These are phyloP conservation scores for Molorchus minor DNA, from an alignment of 2,888 invertebrate species.

Conservation along the genomic window DNA sequence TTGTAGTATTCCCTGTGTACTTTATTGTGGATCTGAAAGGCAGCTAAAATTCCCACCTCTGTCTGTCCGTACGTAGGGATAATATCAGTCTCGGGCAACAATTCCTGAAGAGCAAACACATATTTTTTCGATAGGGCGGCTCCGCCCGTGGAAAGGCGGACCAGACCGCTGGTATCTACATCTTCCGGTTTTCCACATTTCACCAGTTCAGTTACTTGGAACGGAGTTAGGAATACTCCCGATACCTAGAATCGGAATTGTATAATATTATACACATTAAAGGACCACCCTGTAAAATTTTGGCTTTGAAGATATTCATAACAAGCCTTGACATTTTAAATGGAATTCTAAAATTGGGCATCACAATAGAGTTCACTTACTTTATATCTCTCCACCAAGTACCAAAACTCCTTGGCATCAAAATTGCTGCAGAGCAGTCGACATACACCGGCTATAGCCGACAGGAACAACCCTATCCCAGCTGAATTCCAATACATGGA, in stretches of 20 bases:
- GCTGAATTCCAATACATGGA: conserved; percentile 19
- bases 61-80: conserved; percentile 52
- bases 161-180: conserved; percentile 1
- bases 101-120: conserved; percentile 45
- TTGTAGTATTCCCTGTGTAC: conserved; percentile 42
- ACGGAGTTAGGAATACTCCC: conserved; percentile 12
- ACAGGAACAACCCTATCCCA: conserved; percentile 11
- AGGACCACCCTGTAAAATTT: neutral
- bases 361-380: neutral
- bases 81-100: conserved; percentile 50
- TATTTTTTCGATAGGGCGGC: conserved; percentile 46
- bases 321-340: neutral
- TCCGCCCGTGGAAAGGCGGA: conserved; percentile 36
- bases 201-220: conserved; percentile 18
- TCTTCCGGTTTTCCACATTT: conserved; percentile 15
- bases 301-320: neutral
- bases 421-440: conserved; percentile 18
- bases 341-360: neutral
- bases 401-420: conserved; percentile 19
- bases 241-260: conserved; percentile 8
- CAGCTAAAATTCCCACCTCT: conserved; percentile 48
- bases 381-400: conserved; percentile 12
- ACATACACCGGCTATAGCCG: conserved; percentile 9
- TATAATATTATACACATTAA: neutral
- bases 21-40: conserved; percentile 43